Base-by-base conservation (phyloP, 2,797 vertebrate species). In the Peromyscus nudipes region DNA sequence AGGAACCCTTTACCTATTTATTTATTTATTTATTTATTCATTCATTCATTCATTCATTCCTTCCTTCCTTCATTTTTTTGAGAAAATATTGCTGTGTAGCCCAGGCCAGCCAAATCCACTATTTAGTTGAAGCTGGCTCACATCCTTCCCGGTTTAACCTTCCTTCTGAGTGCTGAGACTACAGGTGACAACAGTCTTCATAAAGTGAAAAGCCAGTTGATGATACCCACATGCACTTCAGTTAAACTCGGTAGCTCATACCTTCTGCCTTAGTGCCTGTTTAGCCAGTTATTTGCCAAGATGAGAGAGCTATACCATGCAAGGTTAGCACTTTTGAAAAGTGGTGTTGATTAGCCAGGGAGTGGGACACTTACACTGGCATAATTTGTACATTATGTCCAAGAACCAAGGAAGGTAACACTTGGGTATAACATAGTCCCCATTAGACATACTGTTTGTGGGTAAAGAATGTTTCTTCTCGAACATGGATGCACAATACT, bases 401-500 rank as follows among this genome's bases (percentile, higher is more conserved):
- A 93, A 40, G 76, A 87, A 82, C 84, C 37, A 93, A 92, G n/a
- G 71, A 40, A 87, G 49, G 82, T 27, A 80, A 49, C 49, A 65
- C 65, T 92, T 80, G 88, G 43, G 19, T 46, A 16, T 2, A 80
- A 52, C 46, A 60, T 88, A 40, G 25, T 73, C 29, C 46, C 10
- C 62, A n/a, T 67, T 80, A 94, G 49, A 69, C 64, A 21, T 6
- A 23, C n/a, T 71, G 8, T 77, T 85, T 85, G 13, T 13, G 62
- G 13, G 62, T 31, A 73, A 91, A 29, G 76, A 31, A 65, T 12
- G 9, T 62, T 55, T 80, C 62, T 81, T 81, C 49, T 76, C 25
- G 57, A 80, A 95, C 77, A 73, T 43, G 49, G 62, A n/a, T 65
- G 55, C n/a, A 46, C 2, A 37, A 27, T n/a, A 85, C 67, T 73